Base-by-base conservation (phyloP, 53 echinoderm and acorn worm genomes). In the Crossaster papposus region DNA sequence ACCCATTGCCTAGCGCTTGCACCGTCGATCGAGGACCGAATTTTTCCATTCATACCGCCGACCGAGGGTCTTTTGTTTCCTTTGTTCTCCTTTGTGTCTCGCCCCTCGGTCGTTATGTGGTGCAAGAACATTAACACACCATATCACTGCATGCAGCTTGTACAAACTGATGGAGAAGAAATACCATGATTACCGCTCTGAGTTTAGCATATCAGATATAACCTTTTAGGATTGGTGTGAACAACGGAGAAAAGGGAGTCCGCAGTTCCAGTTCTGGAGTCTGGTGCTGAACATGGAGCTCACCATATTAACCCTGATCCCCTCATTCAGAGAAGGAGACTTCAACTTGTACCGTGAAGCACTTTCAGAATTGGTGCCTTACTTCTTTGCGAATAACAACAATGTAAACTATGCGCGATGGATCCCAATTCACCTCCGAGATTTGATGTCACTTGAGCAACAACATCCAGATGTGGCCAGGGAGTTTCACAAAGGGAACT, bases 341-440 rank as follows among this genome's bases (percentile, higher is more conserved):
- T 58, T 58, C 24, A 44, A 11, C 2, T 18, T 58, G 15, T 58
- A 58, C 58, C 6, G 12, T 17, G 58, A 58, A 2, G 6, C 7
- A 14, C 22, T 58, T 2, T 14, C 64, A 75, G 72, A 79, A 62
- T 71, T 86, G 68, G 51, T 63, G 24, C 92, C 81, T 15, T 92
- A 88, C 82, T 92, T 92, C 77, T 81, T 80, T 88, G 80, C 88
- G 35, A 88, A 88, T 81, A 76, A 92, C n/a, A n/a, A n/a, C 77
- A 89, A 81, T n/a, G n/a, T n/a, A 23, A 34, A 92, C 76, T 89
- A 90, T 89, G 92, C 89, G 15, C 65, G 89, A 54, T 89, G 83
- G 89, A 76, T 92, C 65, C 89, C 92, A 26, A 58, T 89, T 44
- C 89, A 90, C 77, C 20, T 89, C 17, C 58, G 65, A 68, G 89